Base-by-base conservation (phyloP, 2,888 invertebrate genomes). In the Mystacides longicornis region DNA sequence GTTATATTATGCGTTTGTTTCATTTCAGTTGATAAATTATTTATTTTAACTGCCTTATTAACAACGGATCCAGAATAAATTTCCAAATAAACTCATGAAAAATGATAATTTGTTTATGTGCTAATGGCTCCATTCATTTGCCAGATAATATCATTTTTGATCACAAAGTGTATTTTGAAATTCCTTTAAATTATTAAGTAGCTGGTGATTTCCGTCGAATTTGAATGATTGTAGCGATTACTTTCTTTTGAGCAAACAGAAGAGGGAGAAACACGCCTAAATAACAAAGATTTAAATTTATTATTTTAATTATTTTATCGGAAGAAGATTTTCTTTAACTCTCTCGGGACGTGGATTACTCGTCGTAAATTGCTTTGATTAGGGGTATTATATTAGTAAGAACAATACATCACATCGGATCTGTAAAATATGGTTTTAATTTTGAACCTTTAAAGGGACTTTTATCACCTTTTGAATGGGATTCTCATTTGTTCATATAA, bases 101-200 rank as follows among this genome's bases (percentile, higher is more conserved):
- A 37, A 37, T 19, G 46, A 46, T 46, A 46, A 46, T 46, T 46
- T 46, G 46, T 3, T 46, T 18, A 46, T 19, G 21, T 46, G 20
- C 14, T 46, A 46, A 46, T 46, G 46, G 19, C 19, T 19, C 18
- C 7, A 46, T 46, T 46, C 46, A 5, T 46, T 46, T 46, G 46
- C 18, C 46, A 11, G 46, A 46, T 46, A 20, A 46, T 46, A 46
- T 46, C 19, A 46, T 46, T 46, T 46, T 21, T 21, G 46, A 46
- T 46, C 3, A 16, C 19, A 21, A 19, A 46, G 19, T 20, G 20
- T 19, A 20, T 20, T 21, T 14, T 2, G 14, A 46, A 46, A 19
- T 46, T 46, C 14, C 19, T 46, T 3, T 46, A 46, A 46, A 46
- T 46, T 46, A 46, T 46, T 46, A 19, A 46, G 20, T 19, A 46